phyloP scores from a whole-genome alignment of 2,888 invertebrate genomes.

The Notodromas monacha region DNA sequence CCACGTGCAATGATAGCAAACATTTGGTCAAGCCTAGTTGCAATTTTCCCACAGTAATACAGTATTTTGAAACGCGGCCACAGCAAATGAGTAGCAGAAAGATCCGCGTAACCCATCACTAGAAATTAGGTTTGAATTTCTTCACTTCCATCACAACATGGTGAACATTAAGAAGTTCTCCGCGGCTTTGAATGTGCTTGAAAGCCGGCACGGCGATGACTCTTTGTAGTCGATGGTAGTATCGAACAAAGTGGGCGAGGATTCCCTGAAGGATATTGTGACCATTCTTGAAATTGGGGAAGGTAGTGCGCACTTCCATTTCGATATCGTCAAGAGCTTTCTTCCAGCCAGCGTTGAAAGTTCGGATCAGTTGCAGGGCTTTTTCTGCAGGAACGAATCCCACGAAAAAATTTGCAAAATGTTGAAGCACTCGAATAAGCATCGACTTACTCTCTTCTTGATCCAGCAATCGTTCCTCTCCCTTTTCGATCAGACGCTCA shows the following conservation, averaged over 20 bases:
- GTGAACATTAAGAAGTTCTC: conserved; percentile 84
- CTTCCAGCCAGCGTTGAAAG: conserved; percentile 78
- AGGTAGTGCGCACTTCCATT: conserved; percentile 66
- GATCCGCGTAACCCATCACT: conserved; percentile 11
- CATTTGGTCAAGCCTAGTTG: too few relatives aligned
- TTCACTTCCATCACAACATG: conserved; percentile 97
- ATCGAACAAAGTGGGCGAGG: conserved; percentile 75
- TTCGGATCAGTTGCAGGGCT: conserved; percentile 21
- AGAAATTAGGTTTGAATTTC: conserved; percentile 88
- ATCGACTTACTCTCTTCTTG: conserved; percentile 28
- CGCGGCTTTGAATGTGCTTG: conserved; percentile 26
- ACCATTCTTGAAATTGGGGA: conserved; percentile 81
- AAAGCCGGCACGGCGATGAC: conserved; percentile 36
- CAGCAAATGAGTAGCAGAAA: too few relatives aligned
- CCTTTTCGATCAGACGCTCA: too few relatives aligned
- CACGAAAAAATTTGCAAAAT: conserved; percentile 1
- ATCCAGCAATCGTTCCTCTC: too few relatives aligned
- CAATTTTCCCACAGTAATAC: too few relatives aligned
- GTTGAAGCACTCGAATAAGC: background rate
- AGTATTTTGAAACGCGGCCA: too few relatives aligned
- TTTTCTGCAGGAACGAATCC: background rate
- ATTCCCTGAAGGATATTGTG: conserved; percentile 75
- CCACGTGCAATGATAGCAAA: too few relatives aligned
- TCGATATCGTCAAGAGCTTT: conserved; percentile 75
- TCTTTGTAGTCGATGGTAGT: conserved; percentile 88